Percentiles rank a stretch among this genome's conserved stretches.
These are phyloP conservation scores for Cygnus buccinator DNA, from an alignment of 2,113 vertebrate species.

Conservation along the genomic window DNA sequence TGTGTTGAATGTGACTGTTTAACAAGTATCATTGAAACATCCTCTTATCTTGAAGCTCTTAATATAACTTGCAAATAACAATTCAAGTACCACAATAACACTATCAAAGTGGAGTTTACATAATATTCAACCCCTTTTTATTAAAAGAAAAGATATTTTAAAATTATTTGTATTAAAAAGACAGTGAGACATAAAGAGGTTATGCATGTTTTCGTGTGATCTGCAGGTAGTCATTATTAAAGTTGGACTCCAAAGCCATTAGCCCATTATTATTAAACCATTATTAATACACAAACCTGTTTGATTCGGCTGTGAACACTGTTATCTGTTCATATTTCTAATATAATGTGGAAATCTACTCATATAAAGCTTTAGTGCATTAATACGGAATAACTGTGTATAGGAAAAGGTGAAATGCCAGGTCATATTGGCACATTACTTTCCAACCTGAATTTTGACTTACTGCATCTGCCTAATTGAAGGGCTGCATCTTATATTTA, in stretches of 20 bases:
- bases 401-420: constrained; percentile 11
- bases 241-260: not conserved
- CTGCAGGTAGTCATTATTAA: not conserved
- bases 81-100: not conserved
- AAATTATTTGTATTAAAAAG: not conserved
- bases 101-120: not conserved
- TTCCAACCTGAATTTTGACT: constrained; percentile 23
- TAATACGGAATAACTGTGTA: not conserved
- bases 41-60: not conserved
- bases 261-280: not conserved
- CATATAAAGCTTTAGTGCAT: not conserved
- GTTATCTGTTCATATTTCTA: not conserved
- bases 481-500: not conserved
- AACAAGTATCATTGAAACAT: constrained; percentile 14
- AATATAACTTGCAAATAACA: not conserved
- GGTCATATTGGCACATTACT: not conserved
- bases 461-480: not conserved
- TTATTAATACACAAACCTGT: not conserved
- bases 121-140: not conserved
- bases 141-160: not conserved
- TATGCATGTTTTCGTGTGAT: not conserved
- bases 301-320: not conserved
- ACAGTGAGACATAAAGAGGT: not conserved
- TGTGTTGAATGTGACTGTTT: not conserved
- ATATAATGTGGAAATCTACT: constrained; percentile 23